Base-by-base conservation (phyloP, 2,113 vertebrate genomes). In the Indri indri region DNA sequence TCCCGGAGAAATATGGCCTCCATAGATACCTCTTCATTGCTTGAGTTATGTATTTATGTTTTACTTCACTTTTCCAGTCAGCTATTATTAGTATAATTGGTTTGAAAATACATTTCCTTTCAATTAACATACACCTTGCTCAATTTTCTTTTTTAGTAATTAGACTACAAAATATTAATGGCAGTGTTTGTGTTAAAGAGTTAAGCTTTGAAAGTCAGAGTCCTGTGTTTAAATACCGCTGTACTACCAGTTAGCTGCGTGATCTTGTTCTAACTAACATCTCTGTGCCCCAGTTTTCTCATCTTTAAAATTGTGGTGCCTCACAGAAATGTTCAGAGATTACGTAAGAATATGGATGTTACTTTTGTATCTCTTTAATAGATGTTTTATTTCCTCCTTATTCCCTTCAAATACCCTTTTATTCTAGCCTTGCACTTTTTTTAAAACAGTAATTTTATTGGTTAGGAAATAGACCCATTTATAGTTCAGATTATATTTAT, bases 101-200 rank as follows among this genome's bases (percentile, higher is more conserved):
- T 88, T 91, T 82, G 40, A 70, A 94, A 76, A 63, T 74, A 70
- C 8, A 83, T 45, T 83, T 61, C 25, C 30, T 85, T 85, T 79
- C 45, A 83, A 1, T 57, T 91, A 76, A 11, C 9, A 68, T 50
- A 27, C 1, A 83, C 6, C n/a, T 92, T 83, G 22, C 45, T 77
- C 30, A 23, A 0, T 87, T 87, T 95, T 66, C 4, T 34, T 77
- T 95, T 57, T 85, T 47, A 52, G 14, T 83, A 32, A 83, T 65
- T 65, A 30, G 32, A 52, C 22, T 34, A 18, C 47, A 76, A 16
- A 23, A n/a, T 45, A 40, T 27, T 63, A 50, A 61, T 27, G 32
- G 8, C 54, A 27, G 14, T 42, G 6, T 74, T 83, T 30, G 5
- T n/a, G 20, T 50, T 71, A 63, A 45, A 61, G 34, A 71, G 50